Base-by-base conservation (phyloP, 1,140 invertebrate species). In the Temnothorax nylanderi region DNA sequence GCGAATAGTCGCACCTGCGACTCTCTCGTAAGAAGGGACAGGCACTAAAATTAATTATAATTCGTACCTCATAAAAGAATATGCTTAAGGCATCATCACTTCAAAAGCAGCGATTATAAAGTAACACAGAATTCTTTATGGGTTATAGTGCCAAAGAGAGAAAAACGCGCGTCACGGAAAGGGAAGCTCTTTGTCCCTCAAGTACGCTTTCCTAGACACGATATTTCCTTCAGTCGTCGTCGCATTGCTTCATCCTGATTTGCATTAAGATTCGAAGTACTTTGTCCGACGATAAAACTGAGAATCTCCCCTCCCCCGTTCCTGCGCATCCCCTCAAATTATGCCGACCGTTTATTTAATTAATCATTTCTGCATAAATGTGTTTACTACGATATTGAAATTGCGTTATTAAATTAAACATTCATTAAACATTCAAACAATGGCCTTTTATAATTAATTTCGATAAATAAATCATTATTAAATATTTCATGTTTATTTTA, bases 261-360 rank as follows among this genome's bases (percentile, higher is more conserved):
- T 74, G 37, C 18, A 84, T 82, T 58, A 72, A 75, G 11, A 84
- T 60, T 41, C 80, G 18, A 54, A 81, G 26, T 74, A 60, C 16
- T 74, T 84, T 58, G 41, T 74, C 11, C 44, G n/a, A 84, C 69
- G 75, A 60, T 75, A 32, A 84, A 84, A 84, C 54, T 21, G 54
- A 84, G 54, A 84, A 74, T 13, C 26, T 18, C 21, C 16, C 8
- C 3, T 72, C 18, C 26, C 21, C 16, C 8, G 4, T 72, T 26
- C 10, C 41, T 34, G 18, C 18, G 10, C 21, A 44, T 44, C 37
- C 8, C 26, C 16, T 47, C 26, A 58, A 82, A 74, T 81, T 62
- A 74, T 56, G 8, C 6, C 78, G 16, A 16, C 1, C 41, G 26
- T 75, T 58, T 26, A 47, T 75, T 84, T 84, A 84, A 84, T 84